Evolutionary conservation across 2,113 vertebrate species (phyloP), one percentile per base, ranked within the genome.

Genomic region (Microtus richardsoni): DNA sequence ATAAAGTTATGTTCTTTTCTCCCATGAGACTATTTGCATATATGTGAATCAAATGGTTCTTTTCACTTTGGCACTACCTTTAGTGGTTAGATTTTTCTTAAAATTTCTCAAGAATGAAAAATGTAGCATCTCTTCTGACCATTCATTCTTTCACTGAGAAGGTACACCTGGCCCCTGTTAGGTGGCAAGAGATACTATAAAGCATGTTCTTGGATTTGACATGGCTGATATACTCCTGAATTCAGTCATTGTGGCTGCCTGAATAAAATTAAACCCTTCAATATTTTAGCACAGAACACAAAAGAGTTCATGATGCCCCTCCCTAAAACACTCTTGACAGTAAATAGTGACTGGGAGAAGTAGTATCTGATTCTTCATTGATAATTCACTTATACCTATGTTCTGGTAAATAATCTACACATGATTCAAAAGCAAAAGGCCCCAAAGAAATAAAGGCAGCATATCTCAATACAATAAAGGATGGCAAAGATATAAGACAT

Each of bases 51-150:
- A 84, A 30, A 64, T 49, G 19, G 19, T 49, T 95, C 17, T 92
- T 91, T 13, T 94, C n/a, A 89, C 22, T 84, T 94, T 93, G 36
- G 58, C 80, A 88, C 47, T 74, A 26, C 33, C 28, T 49, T 85
- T 88, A 91, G 30, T 78, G 41, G 70, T 86, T 91, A 79, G 1
- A 58, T 58, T 91, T 77, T 52, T 58, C n/a, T 93, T 84, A 47
- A 7, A 96, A 60, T 80, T 86, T 39, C 77, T 22, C n/a, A 93
- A 62, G 41, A 92, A 75, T 66, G 36, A 92, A 30, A 83, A 91
- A 17, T 68, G 62, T 1, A 28, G 14, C 22, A 49, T 66, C 8
- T 85, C 5, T 19, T 58, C 28, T 84, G 2, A 73, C 75, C 54
- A 19, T 44, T 91, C 3, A 28, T 3, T 26, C 17, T 62, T 96